Conservation (phyloP, 2,797 vertebrate genomes). For the Sebastes hubbsi region DNA sequence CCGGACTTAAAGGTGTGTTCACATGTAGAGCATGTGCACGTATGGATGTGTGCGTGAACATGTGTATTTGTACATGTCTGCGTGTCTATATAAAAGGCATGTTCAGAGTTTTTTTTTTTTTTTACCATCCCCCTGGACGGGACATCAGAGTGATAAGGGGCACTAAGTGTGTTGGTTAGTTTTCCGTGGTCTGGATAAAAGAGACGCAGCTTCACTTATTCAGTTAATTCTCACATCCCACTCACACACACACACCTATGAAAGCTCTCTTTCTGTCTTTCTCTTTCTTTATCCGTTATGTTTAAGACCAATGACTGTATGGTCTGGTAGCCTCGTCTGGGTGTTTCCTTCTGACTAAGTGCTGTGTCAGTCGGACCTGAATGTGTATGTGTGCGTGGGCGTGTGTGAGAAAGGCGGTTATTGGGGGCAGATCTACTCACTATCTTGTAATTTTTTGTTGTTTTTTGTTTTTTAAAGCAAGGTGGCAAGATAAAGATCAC, state of each 20-base stretch:
- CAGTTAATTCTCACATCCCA: slow-evolving; percentile 39
- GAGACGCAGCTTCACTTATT: slow-evolving; percentile 28
- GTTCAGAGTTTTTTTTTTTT: slow-evolving; percentile 24
- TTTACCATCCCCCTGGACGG: slow-evolving; percentile 47
- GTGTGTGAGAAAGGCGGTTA: not conserved
- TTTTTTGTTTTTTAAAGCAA: not conserved
- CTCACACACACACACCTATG: not conserved
- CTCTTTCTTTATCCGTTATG: slow-evolving; percentile 33
- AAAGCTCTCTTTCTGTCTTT: not conserved
- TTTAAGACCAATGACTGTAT: slow-evolving; percentile 65
- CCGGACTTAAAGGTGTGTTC: slow-evolving; percentile 78
- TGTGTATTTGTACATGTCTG: slow-evolving; percentile 52
- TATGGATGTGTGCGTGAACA: slow-evolving; percentile 23
- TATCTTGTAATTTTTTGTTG: not conserved
- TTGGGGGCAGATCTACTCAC: slow-evolving; percentile 15
- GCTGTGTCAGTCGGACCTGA: slow-evolving; percentile 64
- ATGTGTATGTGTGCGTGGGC: not conserved
- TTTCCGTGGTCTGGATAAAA: slow-evolving; percentile 23
- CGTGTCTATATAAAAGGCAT: slow-evolving; percentile 48
- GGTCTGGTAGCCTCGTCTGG: slow-evolving; percentile 59
- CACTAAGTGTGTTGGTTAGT: slow-evolving; percentile 46
- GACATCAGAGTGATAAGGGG: slow-evolving; percentile 42
- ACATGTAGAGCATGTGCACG: slow-evolving; percentile 56
- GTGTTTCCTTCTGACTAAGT: slow-evolving; percentile 76
- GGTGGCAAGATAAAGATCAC: slow-evolving; percentile 25